Evolutionary conservation across 2,113 vertebrate species (phyloP).

Genomic region (Laticauda colubrina): DNA sequence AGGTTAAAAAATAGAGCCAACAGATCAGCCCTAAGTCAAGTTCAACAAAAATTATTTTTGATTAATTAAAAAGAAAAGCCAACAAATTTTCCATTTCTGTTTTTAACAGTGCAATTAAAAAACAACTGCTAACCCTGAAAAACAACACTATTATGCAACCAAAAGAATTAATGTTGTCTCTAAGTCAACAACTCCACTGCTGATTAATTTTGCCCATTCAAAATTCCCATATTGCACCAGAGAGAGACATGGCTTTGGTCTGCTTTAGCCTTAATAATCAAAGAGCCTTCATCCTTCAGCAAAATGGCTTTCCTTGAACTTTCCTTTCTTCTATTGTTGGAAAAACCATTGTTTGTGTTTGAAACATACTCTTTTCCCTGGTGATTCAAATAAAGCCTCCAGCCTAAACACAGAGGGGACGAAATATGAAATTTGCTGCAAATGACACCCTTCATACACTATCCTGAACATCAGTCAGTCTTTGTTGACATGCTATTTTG

Average conservation of each 20-base stretch:
- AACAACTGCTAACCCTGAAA: not conserved
- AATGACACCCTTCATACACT: not conserved
- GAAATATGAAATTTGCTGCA: not conserved
- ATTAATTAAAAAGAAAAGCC: not conserved
- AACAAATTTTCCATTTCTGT: not conserved
- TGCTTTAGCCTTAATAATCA: not conserved
- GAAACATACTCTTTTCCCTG: not conserved
- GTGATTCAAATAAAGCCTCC: not conserved
- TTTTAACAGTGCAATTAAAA: slow-evolving; percentile 17
- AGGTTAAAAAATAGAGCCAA: not conserved
- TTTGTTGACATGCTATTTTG: not conserved
- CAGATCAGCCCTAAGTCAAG: not conserved
- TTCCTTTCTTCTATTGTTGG: not conserved
- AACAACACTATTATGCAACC: not conserved
- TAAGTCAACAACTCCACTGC: not conserved
- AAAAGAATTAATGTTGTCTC: not conserved
- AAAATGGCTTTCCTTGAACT: not conserved
- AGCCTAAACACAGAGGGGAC: not conserved
- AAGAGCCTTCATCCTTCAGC: not conserved
- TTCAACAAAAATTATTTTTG: slow-evolving; percentile 6
- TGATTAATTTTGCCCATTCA: not conserved
- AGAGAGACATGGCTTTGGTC: not conserved
- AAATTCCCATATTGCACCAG: not conserved
- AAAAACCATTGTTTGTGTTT: not conserved
- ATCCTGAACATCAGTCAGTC: not conserved